These are phyloP conservation scores for Eucriotettix oculatus DNA, from an alignment of 2,888 invertebrate genomes.

Conservation along the genomic window DNA sequence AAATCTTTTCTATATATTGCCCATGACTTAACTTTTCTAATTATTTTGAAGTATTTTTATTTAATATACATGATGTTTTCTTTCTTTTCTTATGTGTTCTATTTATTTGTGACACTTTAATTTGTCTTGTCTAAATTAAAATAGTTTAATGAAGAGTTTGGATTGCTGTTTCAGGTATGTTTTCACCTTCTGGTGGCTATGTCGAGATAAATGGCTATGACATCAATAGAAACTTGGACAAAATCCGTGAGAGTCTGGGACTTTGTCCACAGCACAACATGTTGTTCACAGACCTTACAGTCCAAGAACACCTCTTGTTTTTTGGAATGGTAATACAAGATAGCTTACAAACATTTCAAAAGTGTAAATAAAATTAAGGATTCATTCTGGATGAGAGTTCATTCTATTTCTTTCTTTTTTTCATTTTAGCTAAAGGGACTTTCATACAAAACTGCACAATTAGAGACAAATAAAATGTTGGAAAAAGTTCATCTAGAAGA, in stretches of 20 bases:
- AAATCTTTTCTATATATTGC: no score
- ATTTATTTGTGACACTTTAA: no score
- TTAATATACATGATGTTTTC: no score
- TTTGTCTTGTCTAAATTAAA: no score
- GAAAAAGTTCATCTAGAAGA: slow-evolving; percentile 41
- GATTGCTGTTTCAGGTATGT: slow-evolving; percentile 38
- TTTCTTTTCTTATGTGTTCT: no score
- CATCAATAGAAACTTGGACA: slow-evolving; percentile 42
- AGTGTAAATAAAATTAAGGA: background rate
- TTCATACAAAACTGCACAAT: slow-evolving; percentile 26
- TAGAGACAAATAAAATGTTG: slow-evolving; percentile 38
- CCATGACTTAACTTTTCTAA: no score
- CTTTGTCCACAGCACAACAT: slow-evolving; percentile 86
- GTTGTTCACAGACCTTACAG: slow-evolving; percentile 65
- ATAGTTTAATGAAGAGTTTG: no score
- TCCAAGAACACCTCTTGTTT: slow-evolving; percentile 67
- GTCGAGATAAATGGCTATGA: slow-evolving; percentile 57
- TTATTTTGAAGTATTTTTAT: no score
- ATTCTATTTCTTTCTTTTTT: background rate
- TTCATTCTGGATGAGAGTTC: background rate
- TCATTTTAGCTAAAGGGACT: slow-evolving; percentile 43
- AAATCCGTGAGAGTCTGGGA: slow-evolving; percentile 58
- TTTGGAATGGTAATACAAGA: slow-evolving; percentile 53
- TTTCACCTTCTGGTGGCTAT: slow-evolving; percentile 49
- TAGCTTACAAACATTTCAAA: background rate